phyloP scores from a whole-genome alignment of 2,888 invertebrate genomes.

The Diabrotica balteata region DNA sequence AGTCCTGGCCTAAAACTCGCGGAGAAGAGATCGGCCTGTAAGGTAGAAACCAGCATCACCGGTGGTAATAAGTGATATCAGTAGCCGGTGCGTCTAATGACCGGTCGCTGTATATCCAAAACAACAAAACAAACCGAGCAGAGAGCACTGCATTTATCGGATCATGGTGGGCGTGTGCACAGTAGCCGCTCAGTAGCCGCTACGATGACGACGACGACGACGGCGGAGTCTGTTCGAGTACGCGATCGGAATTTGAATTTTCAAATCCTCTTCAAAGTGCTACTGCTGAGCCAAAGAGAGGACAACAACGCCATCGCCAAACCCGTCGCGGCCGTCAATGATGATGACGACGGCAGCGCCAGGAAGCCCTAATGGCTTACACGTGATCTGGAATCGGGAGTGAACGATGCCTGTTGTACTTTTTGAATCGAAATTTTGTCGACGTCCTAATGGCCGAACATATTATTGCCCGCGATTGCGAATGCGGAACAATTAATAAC shows the following conservation, averaged over 20 bases:
- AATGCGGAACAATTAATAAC: too few species aligned
- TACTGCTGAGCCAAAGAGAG: conserved; percentile 11
- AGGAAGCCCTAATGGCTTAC: conserved; percentile 60
- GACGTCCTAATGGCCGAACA: too few species aligned
- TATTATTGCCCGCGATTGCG: too few species aligned
- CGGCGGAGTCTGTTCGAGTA: conserved; percentile 37
- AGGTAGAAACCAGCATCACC: conserved; percentile 40
- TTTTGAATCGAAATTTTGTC: too few species aligned
- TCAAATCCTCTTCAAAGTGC: conserved; percentile 36
- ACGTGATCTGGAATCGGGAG: conserved; percentile 60
- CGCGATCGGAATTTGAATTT: conserved; percentile 57
- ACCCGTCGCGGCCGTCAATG: conserved; percentile 19
- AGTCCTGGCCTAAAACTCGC: conserved; percentile 21
- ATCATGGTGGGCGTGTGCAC: conserved; percentile 58
- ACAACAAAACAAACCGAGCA: conserved; percentile 55
- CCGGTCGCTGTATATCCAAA: conserved; percentile 45
- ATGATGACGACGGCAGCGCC: conserved; percentile 46
- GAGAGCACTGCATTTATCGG: conserved; percentile 56
- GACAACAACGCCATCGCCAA: not conserved
- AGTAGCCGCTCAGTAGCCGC: conserved; percentile 49
- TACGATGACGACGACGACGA: conserved; percentile 33
- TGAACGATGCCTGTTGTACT: not conserved
- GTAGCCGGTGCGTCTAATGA: conserved; percentile 53
- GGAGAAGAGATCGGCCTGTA: conserved; percentile 23
- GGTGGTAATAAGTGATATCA: conserved; percentile 43